Percentiles rank a stretch among this genome's conserved stretches.
Evolutionary conservation across 2,888 invertebrate species (phyloP).

Genomic region (Lithophane leautieri): DNA sequence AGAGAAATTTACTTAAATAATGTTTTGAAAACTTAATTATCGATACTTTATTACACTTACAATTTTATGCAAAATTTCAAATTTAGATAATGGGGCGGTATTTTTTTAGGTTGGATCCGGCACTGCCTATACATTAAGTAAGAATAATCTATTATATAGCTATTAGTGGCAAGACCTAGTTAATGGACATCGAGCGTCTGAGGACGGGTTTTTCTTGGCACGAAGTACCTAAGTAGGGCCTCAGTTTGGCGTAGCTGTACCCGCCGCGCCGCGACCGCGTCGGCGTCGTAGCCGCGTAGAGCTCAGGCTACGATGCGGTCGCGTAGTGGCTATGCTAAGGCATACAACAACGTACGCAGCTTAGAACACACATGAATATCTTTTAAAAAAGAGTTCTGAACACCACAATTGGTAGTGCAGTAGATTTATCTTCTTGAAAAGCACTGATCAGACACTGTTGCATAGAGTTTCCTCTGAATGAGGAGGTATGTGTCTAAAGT

Average conservation of each 20-base stretch:
- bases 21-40: no score
- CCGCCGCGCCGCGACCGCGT: not conserved
- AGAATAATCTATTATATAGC: not conserved
- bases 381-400: not conserved
- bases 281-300: slow-evolving; percentile 4
- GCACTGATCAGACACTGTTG: not conserved
- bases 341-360: no score
- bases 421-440: slow-evolving; percentile 1
- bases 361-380: not conserved
- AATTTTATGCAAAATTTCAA: no score
- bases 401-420: not conserved
- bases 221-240: not conserved
- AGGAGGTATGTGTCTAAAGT: not conserved
- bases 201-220: not conserved
- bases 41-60: no score
- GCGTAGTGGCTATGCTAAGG: no score
- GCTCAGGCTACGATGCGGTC: not conserved
- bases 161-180: no score
- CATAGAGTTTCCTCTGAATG: not conserved
- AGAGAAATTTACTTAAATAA: no score
- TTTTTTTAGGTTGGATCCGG: no score
- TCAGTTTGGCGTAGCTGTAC: slow-evolving; percentile 10
- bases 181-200: not conserved
- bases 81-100: no score
- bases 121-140: not conserved